These are phyloP conservation scores for Lysandra bellargus DNA, from an alignment of 2,888 invertebrate genomes.

Conservation along the genomic window DNA sequence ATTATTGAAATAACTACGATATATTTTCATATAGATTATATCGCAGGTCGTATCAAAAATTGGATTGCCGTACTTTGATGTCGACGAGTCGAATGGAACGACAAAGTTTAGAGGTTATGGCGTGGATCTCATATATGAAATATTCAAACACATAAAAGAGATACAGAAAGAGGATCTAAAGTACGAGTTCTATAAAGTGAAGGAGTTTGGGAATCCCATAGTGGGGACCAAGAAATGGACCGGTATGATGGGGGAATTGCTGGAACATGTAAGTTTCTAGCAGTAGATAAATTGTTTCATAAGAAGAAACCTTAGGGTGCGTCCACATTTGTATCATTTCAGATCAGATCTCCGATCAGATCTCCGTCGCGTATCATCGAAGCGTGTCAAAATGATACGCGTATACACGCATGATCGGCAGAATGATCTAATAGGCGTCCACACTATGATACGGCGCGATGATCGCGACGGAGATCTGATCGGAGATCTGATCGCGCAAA, in stretches of 20 bases:
- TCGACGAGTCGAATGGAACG: slow-evolving; percentile 50
- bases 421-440: no score
- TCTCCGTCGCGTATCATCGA: no score
- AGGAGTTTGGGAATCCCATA: slow-evolving; percentile 84
- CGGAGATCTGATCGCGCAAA: no score
- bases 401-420: no score
- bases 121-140: slow-evolving; percentile 89
- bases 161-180: slow-evolving; percentile 63
- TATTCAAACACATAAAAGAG: slow-evolving; percentile 72
- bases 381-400: no score
- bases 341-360: no score
- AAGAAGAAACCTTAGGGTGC: no score
- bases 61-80: slow-evolving; percentile 60
- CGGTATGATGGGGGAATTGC: slow-evolving; percentile 86
- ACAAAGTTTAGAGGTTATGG: slow-evolving; percentile 88
- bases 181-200: slow-evolving; percentile 84
- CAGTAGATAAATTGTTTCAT: no score
- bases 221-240: slow-evolving; percentile 86
- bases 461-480: no score
- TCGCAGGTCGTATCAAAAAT: slow-evolving; percentile 79
- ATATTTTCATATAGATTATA: not conserved
- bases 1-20: no score
- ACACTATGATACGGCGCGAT: no score
- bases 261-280: slow-evolving; percentile 82
- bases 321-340: no score